Base-by-base conservation (phyloP, 2,113 vertebrate genomes). In the Phyllostomus hastatus region DNA sequence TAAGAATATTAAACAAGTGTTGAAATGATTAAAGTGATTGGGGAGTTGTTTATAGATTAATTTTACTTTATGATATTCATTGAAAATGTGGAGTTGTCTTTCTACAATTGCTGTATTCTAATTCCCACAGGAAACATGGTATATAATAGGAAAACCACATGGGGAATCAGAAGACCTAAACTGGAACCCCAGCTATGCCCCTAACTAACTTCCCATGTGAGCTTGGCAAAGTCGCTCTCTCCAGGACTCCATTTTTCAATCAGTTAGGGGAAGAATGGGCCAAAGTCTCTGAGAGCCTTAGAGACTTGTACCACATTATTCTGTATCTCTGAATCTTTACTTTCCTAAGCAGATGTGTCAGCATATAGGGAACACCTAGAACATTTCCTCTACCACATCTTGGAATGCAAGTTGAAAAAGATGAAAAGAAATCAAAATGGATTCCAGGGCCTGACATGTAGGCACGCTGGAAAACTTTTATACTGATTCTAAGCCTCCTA, bases 61-160 rank as follows among this genome's bases (percentile, higher is more conserved):
- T 79, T 97, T 96, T 88, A 91, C 31, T 93, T 95, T 57, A 87
- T 33, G 67, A 95, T 73, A 4, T 70, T 85, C 70, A 88, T 0
- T 93, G 43, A 92, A 95, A 97, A 95, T 31, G 70, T 46, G 16
- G 35, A 93, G 38, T 28, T 82, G 31, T 88, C 17, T 82, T 97
- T 90, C 70, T 90, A 82, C 17, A 96, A 59, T 2, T 94, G 69
- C 41, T 95, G 26, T 92, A 82, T 97, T 97, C 92, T 97, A 92
- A 96, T 95, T 95, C 72, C 88, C 57, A 97, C 80, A 97, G 96
- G 96, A 93, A 67, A 41, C 85, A 93, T 31, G 46, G 33, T 80
- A 70, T 83, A 3, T 75, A 92, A 95, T 38, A 94, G 84, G 57
- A 90, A 95, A 88, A 93, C 90, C 82, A 66, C 90, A 28, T 1